Percentiles rank a stretch among this genome's conserved stretches.
phyloP scores from a whole-genome alignment of 35 echinoderm and acorn worm genomes.

The Lytechinus variegatus region DNA sequence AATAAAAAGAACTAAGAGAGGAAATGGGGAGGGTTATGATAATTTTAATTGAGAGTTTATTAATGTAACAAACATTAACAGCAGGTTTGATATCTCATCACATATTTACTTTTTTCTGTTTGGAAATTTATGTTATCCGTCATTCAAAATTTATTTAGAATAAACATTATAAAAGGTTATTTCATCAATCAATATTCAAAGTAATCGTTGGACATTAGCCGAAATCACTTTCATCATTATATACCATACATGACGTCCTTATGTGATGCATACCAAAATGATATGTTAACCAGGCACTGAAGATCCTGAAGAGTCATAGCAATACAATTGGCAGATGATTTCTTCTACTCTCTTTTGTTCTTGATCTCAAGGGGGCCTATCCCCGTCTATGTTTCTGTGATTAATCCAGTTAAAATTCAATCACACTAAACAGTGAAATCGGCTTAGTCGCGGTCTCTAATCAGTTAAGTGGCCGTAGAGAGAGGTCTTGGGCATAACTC shows the following conservation, averaged over 20 bases:
- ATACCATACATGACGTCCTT: not conserved
- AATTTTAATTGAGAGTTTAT: too few relatives aligned
- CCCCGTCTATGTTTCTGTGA: conserved; percentile 31
- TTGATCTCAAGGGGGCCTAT: not conserved
- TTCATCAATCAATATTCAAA: too few relatives aligned
- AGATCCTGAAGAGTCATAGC: not conserved
- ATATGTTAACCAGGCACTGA: not conserved
- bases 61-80: too few relatives aligned
- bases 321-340: conserved; percentile 9
- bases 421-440: conserved; percentile 52
- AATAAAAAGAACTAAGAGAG: too few relatives aligned
- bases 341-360: conserved; percentile 17
- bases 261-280: not conserved
- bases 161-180: too few relatives aligned
- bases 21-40: too few relatives aligned
- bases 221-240: not conserved
- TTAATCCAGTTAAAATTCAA: conserved; percentile 56
- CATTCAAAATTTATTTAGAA: too few relatives aligned
- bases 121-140: too few relatives aligned
- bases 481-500: not conserved
- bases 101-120: too few relatives aligned
- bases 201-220: too few relatives aligned
- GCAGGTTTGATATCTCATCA: too few relatives aligned
- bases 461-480: conserved; percentile 54
- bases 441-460: conserved; percentile 45